These are phyloP conservation scores for Monomorium pharaonis DNA, from an alignment of 1,140 invertebrate genomes.

Conservation along the genomic window DNA sequence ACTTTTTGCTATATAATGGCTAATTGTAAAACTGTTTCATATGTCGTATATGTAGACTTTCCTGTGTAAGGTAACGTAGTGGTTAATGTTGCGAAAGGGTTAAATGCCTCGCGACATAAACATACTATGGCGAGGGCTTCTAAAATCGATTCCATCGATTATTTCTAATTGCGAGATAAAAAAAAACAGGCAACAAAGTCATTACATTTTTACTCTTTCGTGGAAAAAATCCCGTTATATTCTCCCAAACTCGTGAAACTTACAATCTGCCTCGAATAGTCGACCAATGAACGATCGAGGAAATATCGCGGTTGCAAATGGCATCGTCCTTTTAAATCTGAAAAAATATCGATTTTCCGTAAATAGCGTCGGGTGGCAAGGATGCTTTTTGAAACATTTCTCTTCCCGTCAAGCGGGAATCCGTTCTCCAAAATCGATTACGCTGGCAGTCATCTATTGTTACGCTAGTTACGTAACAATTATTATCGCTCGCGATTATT, in stretches of 20 bases:
- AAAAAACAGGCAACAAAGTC: not conserved
- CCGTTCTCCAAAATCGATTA: not conserved
- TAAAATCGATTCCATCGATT: not conserved
- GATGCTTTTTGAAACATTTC: not conserved
- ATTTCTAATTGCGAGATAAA: not conserved
- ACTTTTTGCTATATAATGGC: too few species aligned
- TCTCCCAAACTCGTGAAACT: not conserved
- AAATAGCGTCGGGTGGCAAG: not conserved
- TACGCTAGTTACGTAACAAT: not conserved
- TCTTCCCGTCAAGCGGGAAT: not conserved
- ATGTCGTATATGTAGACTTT: too few species aligned
- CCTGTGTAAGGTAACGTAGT: too few species aligned
- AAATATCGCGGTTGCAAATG: too few species aligned
- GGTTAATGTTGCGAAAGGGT: too few species aligned
- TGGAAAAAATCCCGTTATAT: not conserved
- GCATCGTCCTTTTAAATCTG: not conserved
- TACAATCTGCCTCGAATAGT: not conserved
- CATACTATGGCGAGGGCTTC: not conserved
- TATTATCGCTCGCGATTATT: not conserved
- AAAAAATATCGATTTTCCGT: slow-evolving; percentile 17
- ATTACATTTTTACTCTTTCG: not conserved
- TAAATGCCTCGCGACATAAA: not conserved
- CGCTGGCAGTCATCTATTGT: not conserved
- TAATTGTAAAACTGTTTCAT: too few species aligned
- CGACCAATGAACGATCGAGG: not conserved